Evolutionary conservation across 2,888 invertebrate genomes (phyloP), one percentile per base, ranked within the genome.

Genomic region (Macrosoma leucophasiata): DNA sequence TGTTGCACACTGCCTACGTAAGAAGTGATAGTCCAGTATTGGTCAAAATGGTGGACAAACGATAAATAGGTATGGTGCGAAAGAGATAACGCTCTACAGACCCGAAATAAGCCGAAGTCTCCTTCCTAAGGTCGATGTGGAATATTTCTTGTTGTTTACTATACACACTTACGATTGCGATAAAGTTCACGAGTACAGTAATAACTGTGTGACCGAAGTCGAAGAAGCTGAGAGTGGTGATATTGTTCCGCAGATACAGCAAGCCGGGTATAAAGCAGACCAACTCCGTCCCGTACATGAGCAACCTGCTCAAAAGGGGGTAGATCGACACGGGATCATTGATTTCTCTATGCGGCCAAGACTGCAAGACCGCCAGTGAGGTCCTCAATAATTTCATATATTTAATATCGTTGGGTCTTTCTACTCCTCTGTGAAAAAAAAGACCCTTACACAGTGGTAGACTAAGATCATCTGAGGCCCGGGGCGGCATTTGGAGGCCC

Each of bases 201-300:
- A 47, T 41, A 13, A 43, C 45, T 2, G 42, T 41, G 3, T 39
- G 39, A 13, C 45, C 42, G 22, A 47, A 17, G 21, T 39, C 29
- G 4, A 37, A 35, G 20, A 47, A 45, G 2, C 29, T 11, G 2
- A 41, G 24, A 9, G 25, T 14, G 7, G 26, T 30, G 11, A 33
- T 8, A 22, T 31, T 37, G 1, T 23, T 17, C 18, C 32, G 31
- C 18, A 46, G 13, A 20, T 39, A 43, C 12, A 39, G 15, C n/a
- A 43, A 8, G 1, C 39, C 39, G n/a, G 37, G 31, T 2, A 37
- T 13, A 17, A 43, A n/a, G 13, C 30, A 36, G 9, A 36, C 2
- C 5, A 29, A 1, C 13, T 36, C 34, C 5, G 43, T 13, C 7
- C 30, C 25, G 14, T 34, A 32, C 15, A 23, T 25, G 10, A 34